Evolutionary conservation across 2,113 vertebrate genomes (phyloP).

Genomic region (Todiramphus saurophagus): DNA sequence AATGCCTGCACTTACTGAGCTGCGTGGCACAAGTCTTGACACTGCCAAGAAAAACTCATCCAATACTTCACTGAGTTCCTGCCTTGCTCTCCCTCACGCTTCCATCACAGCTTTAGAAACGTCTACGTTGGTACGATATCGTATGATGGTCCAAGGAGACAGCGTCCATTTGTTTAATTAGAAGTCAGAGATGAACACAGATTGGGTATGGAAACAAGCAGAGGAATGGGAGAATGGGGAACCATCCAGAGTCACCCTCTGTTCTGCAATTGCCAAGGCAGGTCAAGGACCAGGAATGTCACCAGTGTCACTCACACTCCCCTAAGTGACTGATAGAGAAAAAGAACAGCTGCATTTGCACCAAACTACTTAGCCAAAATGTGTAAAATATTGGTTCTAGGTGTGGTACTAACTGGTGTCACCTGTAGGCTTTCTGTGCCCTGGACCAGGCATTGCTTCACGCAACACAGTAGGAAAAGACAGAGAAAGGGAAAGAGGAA

Average conservation of each 20-base stretch:
- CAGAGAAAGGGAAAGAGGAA: too few relatives aligned
- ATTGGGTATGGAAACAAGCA: rapidly evolving
- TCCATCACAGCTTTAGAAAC: rapidly evolving
- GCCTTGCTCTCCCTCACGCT: background rate
- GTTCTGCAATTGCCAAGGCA: background rate
- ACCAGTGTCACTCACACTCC: background rate
- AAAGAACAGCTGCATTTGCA: rapidly evolving
- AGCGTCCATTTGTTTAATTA: rapidly evolving
- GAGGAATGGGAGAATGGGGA: background rate
- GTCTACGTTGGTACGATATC: rapidly evolving
- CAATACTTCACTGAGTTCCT: rapidly evolving
- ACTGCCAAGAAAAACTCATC: background rate
- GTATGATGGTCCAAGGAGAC: rapidly evolving
- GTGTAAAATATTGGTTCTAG: rapidly evolving
- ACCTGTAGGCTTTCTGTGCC: background rate
- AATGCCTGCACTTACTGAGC: background rate
- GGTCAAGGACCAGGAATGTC: rapidly evolving
- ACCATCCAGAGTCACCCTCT: background rate
- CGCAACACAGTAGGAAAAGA: rapidly evolving
- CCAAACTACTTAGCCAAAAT: rapidly evolving
- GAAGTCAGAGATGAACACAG: rapidly evolving
- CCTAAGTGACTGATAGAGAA: too few relatives aligned
- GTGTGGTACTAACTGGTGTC: rapidly evolving
- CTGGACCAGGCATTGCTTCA: background rate
- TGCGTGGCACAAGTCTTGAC: background rate